These are phyloP conservation scores for Meliscaeva auricollis DNA, from an alignment of 2,888 invertebrate species.

Conservation along the genomic window DNA sequence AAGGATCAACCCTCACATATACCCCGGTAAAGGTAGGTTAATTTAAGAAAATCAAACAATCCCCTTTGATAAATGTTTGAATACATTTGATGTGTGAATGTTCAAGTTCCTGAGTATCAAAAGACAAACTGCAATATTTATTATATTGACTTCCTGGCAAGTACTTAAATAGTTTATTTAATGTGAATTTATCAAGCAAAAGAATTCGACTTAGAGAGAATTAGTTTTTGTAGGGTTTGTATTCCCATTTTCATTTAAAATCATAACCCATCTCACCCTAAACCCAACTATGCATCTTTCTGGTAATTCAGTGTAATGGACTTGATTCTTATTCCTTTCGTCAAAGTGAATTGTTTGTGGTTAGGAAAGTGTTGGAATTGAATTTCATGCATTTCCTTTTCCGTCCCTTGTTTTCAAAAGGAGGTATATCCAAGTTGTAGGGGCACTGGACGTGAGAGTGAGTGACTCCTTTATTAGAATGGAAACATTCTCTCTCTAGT, in stretches of 20 bases:
- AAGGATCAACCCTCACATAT: slow-evolving; percentile 89
- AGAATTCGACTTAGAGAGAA: not conserved
- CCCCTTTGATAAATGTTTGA: not conserved
- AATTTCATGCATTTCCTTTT: slow-evolving; percentile 74
- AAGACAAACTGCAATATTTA: slow-evolving; percentile 35
- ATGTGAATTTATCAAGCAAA: slow-evolving; percentile 47
- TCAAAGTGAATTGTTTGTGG: slow-evolving; percentile 74
- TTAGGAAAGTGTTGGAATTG: slow-evolving; percentile 69
- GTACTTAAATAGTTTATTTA: slow-evolving; percentile 45
- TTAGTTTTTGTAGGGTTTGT: not conserved
- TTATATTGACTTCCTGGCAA: slow-evolving; percentile 30
- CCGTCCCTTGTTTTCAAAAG: slow-evolving; percentile 46
- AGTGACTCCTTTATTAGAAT: slow-evolving; percentile 38
- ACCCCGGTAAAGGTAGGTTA: slow-evolving; percentile 87
- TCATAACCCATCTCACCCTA: not conserved
- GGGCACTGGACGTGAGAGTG: not conserved
- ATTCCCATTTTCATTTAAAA: not conserved
- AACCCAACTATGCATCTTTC: not conserved
- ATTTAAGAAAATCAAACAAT: not conserved
- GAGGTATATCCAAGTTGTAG: not conserved
- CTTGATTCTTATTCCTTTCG: slow-evolving; percentile 59
- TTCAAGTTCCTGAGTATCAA: not conserved
- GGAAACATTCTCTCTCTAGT: slow-evolving; percentile 46
- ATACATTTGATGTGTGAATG: not conserved
- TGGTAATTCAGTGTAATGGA: slow-evolving; percentile 43